These are phyloP conservation scores for Pseudomugil tenellus DNA, from an alignment of 2,797 vertebrate genomes.

Conservation along the genomic window DNA sequence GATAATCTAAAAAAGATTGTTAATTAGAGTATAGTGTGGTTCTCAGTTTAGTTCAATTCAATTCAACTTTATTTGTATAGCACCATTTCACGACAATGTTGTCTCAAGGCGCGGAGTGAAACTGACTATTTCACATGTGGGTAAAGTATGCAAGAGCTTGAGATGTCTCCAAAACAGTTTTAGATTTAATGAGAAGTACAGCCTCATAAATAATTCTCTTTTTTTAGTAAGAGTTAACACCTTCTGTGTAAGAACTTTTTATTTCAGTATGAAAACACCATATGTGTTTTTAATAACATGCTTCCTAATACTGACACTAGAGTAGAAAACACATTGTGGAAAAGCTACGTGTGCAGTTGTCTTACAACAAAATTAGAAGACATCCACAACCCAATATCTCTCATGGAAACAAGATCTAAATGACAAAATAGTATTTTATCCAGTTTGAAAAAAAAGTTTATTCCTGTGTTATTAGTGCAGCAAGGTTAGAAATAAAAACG, in stretches of 20 bases:
- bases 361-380: conserved; percentile 20
- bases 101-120: too few relatives aligned
- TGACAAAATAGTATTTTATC: conserved; percentile 24
- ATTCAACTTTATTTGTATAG: too few relatives aligned
- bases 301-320: not conserved
- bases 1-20: not conserved
- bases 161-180: not conserved
- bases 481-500: conserved; percentile 37
- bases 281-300: not conserved
- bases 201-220: not conserved
- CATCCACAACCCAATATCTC: conserved; percentile 10
- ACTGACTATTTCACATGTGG: too few relatives aligned
- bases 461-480: conserved; percentile 6
- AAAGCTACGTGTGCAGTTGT: conserved; percentile 8
- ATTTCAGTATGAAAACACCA: not conserved
- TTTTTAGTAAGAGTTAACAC: not conserved
- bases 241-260: not conserved
- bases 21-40: too few relatives aligned
- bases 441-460: conserved; percentile 12
- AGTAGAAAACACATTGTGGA: not conserved
- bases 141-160: not conserved
- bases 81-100: too few relatives aligned
- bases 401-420: conserved; percentile 36
- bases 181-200: not conserved
- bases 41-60: too few relatives aligned